Percentiles rank a stretch among this genome's conserved stretches.
Evolutionary conservation across 2,113 vertebrate species (phyloP).

Genomic region (Dasyprocta punctata): DNA sequence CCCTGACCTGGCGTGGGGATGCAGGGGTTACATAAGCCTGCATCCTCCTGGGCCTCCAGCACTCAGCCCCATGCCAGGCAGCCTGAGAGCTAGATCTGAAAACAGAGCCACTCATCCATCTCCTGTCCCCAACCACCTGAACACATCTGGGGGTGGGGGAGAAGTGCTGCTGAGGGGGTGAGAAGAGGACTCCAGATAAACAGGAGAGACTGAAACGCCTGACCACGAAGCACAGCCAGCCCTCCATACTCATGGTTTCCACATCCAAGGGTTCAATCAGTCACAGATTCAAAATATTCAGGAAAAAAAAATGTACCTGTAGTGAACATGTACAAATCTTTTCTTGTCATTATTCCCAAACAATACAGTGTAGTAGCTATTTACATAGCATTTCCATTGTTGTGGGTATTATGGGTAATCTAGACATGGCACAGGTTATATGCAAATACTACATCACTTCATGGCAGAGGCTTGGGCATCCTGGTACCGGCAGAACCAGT

Average conservation of each 20-base stretch:
- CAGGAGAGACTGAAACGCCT: not conserved
- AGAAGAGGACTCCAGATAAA: not conserved
- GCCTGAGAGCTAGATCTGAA: not conserved
- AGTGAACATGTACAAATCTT: too few relatives aligned
- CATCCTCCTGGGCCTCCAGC: not conserved
- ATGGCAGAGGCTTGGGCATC: not conserved
- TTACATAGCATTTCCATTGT: not conserved
- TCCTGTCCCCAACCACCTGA: not conserved
- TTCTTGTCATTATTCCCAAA: not conserved
- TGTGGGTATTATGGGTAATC: too few relatives aligned
- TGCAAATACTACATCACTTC: not conserved
- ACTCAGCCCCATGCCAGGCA: not conserved
- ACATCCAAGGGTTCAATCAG: not conserved
- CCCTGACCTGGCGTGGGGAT: not conserved
- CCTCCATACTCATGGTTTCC: not conserved
- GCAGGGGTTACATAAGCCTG: too few relatives aligned
- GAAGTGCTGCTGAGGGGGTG: not conserved
- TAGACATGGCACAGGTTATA: not conserved
- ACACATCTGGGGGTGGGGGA: not conserved
- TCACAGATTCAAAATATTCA: not conserved
- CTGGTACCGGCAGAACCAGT: not conserved
- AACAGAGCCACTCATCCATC: not conserved
- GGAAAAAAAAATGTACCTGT: not conserved
- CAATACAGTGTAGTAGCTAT: not conserved
- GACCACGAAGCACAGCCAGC: not conserved